A percentile compares a stretch with the other conserved stretches of the same genome.
Conservation (phyloP, 2,888 invertebrate genomes). For the Noctua janthe region DNA sequence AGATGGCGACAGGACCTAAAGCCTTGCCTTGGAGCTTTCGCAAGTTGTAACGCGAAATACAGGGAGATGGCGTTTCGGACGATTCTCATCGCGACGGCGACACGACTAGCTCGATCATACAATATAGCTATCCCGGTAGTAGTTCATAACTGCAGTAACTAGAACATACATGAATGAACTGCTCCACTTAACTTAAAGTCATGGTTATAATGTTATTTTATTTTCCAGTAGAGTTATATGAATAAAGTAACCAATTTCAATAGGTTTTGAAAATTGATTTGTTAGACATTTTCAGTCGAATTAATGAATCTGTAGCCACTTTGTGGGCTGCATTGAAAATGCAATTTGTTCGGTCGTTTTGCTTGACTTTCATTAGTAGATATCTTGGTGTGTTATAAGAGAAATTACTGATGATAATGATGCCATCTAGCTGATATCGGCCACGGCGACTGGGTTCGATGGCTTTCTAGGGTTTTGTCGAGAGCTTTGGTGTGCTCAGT, state of each 20-base stretch:
- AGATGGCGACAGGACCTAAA: constrained; percentile 26
- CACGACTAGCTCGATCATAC: neutral
- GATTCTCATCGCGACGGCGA: neutral
- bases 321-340: neutral
- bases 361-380: neutral
- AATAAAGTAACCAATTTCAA: neutral
- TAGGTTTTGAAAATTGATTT: neutral
- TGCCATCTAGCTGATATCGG: too few species aligned
- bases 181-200: too few species aligned
- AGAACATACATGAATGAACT: neutral
- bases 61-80: constrained; percentile 38
- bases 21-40: neutral
- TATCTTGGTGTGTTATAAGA: neutral
- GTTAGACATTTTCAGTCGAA: neutral
- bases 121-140: neutral
- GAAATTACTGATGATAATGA: too few species aligned
- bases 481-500: too few species aligned
- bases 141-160: neutral
- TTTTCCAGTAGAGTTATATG: neutral
- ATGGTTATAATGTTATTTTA: neutral
- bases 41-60: constrained; percentile 1
- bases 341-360: neutral
- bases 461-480: too few species aligned
- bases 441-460: too few species aligned
- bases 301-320: neutral